Percentiles rank a stretch among this genome's conserved stretches.
These are phyloP conservation scores for Neodiprion lecontei DNA, from an alignment of 1,140 invertebrate genomes.

Conservation along the genomic window DNA sequence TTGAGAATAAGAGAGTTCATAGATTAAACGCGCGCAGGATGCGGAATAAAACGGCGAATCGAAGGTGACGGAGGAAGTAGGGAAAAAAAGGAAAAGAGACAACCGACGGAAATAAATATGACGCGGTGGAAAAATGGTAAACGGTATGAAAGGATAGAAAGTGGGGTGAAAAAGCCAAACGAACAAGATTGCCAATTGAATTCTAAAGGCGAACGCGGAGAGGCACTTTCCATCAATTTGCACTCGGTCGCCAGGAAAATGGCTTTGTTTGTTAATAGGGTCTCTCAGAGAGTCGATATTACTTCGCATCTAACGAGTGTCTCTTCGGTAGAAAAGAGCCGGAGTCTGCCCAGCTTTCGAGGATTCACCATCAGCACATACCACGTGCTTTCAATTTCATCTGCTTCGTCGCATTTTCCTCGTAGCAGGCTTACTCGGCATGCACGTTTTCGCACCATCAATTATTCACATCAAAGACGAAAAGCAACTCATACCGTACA, in stretches of 20 bases:
- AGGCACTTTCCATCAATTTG: constrained; percentile 2
- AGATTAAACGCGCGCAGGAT: too few relatives aligned
- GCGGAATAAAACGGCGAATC: too few relatives aligned
- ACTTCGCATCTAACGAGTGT: background rate
- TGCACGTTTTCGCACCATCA: too few relatives aligned
- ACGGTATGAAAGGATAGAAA: background rate
- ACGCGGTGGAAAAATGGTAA: background rate
- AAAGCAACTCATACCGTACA: too few relatives aligned
- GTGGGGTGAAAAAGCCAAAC: background rate
- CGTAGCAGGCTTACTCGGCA: too few relatives aligned
- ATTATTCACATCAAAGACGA: too few relatives aligned
- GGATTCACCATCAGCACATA: too few relatives aligned
- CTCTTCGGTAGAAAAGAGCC: background rate
- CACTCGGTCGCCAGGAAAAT: background rate
- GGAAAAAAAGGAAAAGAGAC: background rate
- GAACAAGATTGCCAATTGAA: constrained; percentile 2
- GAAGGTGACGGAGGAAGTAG: background rate
- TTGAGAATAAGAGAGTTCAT: too few relatives aligned
- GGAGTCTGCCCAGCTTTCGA: background rate
- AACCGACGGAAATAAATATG: too few relatives aligned
- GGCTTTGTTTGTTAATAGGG: constrained; percentile 5
- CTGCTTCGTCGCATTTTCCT: too few relatives aligned
- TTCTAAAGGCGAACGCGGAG: background rate
- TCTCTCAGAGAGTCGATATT: background rate
- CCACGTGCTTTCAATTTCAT: too few relatives aligned